These are phyloP conservation scores for Pempheris klunzingeri DNA, from an alignment of 2,797 vertebrate genomes.

Conservation along the genomic window DNA sequence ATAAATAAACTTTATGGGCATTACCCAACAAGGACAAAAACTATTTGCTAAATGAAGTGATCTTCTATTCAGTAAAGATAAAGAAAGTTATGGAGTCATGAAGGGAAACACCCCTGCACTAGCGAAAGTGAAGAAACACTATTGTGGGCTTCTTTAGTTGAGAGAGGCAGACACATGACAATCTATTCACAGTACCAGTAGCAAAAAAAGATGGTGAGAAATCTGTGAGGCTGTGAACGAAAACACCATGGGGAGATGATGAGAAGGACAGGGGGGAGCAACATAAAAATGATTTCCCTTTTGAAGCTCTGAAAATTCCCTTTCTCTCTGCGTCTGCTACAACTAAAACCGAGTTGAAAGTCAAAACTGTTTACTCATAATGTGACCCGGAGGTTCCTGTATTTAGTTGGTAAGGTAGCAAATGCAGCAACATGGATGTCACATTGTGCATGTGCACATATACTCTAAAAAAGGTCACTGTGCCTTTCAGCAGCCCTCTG, in stretches of 20 bases:
- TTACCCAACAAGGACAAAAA: slow-evolving; percentile 35
- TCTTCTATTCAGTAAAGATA: slow-evolving; percentile 46
- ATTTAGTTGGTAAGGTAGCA: not conserved
- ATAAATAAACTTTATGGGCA: not conserved
- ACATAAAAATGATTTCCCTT: slow-evolving; percentile 40
- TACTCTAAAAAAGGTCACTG: slow-evolving; percentile 32
- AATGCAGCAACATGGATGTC: slow-evolving; percentile 19
- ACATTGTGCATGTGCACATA: slow-evolving; percentile 17
- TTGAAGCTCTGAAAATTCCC: slow-evolving; percentile 46
- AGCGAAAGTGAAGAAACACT: slow-evolving; percentile 35
- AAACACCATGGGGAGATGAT: not conserved
- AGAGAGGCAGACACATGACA: slow-evolving; percentile 45
- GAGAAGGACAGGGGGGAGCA: not conserved
- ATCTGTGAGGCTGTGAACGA: not conserved
- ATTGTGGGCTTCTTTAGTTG: slow-evolving; percentile 25
- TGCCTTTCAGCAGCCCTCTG: slow-evolving; percentile 51
- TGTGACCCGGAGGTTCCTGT: not conserved
- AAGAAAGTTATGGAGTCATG: slow-evolving; percentile 3
- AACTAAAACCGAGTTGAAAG: slow-evolving; percentile 7
- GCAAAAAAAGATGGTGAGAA: slow-evolving; percentile 2
- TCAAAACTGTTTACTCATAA: slow-evolving; percentile 29
- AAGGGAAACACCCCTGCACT: slow-evolving; percentile 24
- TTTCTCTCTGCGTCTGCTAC: slow-evolving; percentile 10
- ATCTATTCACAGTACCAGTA: slow-evolving; percentile 1
- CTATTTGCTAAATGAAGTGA: slow-evolving; percentile 40